Evolutionary conservation across 2,113 vertebrate genomes (phyloP), one percentile per base, ranked within the genome.

Genomic region (Pseudorhombus dupliciocellatus): DNA sequence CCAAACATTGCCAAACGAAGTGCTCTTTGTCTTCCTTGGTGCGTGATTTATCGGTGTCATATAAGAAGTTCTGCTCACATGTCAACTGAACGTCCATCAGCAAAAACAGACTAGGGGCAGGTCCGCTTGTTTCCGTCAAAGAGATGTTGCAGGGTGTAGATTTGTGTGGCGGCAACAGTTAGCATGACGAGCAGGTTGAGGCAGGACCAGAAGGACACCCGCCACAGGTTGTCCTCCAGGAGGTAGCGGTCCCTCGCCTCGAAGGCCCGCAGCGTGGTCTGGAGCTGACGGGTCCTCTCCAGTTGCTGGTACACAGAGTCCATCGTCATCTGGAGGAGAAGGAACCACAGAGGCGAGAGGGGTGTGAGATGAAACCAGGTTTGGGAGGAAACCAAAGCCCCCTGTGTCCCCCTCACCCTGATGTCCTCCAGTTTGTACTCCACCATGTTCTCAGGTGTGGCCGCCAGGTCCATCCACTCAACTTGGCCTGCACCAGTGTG

Each of bases 161-260:
- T 93, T 57, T 97, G 96, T 3, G 91, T 65, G 51, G 89, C 74
- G 0, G 93, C 93, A 16, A 96, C 95, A 0, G 89, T 25, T 18
- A 97, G 72, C 87, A 97, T 89, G 76, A 94, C 92, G 0, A 91
- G 86, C 55, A 96, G 68, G 11, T 90, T 95, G 34, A 94, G 30
- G 0, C 92, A 94, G 0, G 95, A 97, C 96, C 95, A 96, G 87
- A 96, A 95, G 84, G 93, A 95, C 52, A 97, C 95, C 2, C 94
- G 81, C 85, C 91, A 93, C 64, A 95, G 80, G 80, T 96, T 97
- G 80, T 93, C 92, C 56, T 96, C 96, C 77, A 95, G 93, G 7
- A 96, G 93, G 70, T 94, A 95, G 14, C 95, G 95, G 79, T 96
- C 96, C 1, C 94, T 92, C 0, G 95, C 93, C 78, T 96, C 95